A percentile compares a stretch with the other conserved stretches of the same genome.
Evolutionary conservation across 2,888 invertebrate genomes (phyloP).

Genomic region (Podabrus alpinus): DNA sequence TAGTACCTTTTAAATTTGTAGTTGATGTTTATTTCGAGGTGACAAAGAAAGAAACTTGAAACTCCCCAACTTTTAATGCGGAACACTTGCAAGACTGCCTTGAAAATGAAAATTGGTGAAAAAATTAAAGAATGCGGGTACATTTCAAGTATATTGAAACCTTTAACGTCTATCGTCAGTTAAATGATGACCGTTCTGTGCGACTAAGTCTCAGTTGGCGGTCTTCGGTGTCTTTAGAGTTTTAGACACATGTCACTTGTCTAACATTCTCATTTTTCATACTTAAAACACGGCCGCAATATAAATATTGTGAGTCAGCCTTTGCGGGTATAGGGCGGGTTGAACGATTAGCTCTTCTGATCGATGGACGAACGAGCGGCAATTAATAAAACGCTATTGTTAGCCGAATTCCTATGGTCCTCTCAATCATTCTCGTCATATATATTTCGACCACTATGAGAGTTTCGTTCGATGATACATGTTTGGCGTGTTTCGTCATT

Average conservation of each 20-base stretch:
- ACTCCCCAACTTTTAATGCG: background rate
- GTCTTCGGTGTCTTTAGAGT: constrained; percentile 41
- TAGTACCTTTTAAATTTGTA: background rate
- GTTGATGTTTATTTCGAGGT: background rate
- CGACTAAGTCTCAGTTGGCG: constrained; percentile 36
- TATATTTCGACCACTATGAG: constrained; percentile 12
- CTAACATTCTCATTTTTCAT: constrained; percentile 47
- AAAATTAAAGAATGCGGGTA: background rate
- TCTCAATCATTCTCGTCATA: constrained; percentile 28
- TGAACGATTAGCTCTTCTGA: constrained; percentile 44
- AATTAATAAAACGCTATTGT: constrained; percentile 29
- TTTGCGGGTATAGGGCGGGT: constrained; percentile 36
- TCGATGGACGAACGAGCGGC: constrained; percentile 39
- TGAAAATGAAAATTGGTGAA: background rate
- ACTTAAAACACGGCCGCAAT: constrained; percentile 44
- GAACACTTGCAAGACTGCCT: background rate
- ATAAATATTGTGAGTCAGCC: constrained; percentile 50
- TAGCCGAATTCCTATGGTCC: constrained; percentile 22
- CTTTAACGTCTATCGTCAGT: constrained; percentile 29
- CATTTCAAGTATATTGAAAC: background rate
- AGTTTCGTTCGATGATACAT: constrained; percentile 20
- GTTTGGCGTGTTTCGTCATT: constrained; percentile 6
- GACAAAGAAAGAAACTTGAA: background rate
- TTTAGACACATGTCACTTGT: constrained; percentile 42
- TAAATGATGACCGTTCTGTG: constrained; percentile 27